A percentile compares a stretch with the other conserved stretches of the same genome.
Conservation (phyloP, 2,797 vertebrate species). For the Sebastes minor region DNA sequence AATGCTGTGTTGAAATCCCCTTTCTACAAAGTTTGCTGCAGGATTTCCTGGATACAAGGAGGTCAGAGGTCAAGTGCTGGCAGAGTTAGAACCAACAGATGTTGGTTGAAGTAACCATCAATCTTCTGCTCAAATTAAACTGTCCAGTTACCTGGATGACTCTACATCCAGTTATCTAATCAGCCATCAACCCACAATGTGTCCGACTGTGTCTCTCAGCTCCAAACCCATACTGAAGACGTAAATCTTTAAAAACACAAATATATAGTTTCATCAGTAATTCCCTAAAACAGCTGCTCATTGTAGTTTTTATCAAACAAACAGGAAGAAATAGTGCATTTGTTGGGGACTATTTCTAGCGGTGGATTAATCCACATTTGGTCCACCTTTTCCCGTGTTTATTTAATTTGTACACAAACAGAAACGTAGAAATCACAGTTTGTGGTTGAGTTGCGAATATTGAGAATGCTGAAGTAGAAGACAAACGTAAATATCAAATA, state of each 20-base stretch:
- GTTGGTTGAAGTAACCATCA: neutral
- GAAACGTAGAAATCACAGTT: neutral
- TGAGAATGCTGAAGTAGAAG: neutral
- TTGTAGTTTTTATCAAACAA: too few relatives aligned
- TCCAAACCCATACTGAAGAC: neutral
- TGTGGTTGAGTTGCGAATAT: neutral
- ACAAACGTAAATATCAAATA: neutral
- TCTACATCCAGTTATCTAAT: neutral
- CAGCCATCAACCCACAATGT: neutral
- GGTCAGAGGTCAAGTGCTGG: conserved; percentile 9
- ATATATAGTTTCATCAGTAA: neutral
- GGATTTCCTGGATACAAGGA: neutral
- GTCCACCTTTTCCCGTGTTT: neutral
- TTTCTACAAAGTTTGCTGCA: neutral
- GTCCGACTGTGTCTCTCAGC: neutral
- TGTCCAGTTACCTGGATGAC: neutral
- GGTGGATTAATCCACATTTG: too few relatives aligned
- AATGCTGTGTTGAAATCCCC: neutral
- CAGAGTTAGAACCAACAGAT: neutral
- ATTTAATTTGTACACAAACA: neutral
- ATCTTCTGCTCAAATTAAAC: neutral
- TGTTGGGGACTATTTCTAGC: too few relatives aligned
- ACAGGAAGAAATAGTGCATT: too few relatives aligned
- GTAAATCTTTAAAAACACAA: neutral
- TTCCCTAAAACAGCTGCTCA: neutral